phyloP scores from a whole-genome alignment of 2,797 vertebrate species.

The Potorous gilbertii region DNA sequence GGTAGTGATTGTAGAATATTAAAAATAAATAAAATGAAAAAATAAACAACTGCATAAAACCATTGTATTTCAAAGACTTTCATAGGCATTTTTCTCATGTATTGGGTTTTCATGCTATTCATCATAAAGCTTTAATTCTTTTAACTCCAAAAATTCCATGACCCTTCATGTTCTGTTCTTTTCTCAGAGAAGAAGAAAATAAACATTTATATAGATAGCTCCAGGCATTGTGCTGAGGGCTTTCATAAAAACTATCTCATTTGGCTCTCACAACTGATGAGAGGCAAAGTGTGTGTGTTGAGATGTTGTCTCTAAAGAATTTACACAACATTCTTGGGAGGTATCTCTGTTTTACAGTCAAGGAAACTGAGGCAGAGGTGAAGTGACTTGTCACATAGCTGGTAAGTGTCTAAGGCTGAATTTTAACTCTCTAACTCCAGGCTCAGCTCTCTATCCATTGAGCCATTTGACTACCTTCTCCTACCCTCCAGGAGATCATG shows the following conservation, averaged over 20 bases:
- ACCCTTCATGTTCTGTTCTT: not conserved
- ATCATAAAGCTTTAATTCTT: slow-evolving; percentile 7
- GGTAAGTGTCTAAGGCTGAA: not conserved
- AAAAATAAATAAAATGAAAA: no score
- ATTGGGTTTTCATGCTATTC: not conserved
- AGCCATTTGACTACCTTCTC: no score
- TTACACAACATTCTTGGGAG: not conserved
- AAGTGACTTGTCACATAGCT: not conserved
- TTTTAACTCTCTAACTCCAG: not conserved
- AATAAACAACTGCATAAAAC: no score
- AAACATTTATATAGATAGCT: not conserved
- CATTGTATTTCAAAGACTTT: no score
- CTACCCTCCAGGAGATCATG: no score
- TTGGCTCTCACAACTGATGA: not conserved
- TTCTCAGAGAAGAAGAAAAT: not conserved
- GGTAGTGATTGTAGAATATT: no score
- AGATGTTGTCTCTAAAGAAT: no score
- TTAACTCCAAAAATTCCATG: not conserved
- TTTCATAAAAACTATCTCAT: not conserved
- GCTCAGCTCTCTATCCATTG: no score
- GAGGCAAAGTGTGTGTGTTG: no score
- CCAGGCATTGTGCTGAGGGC: not conserved
- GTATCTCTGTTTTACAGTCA: not conserved
- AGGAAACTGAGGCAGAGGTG: not conserved
- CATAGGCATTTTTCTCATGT: not conserved